Evolutionary conservation across 2,113 vertebrate genomes (phyloP), one percentile per base, ranked within the genome.

Genomic region (Mesitornis unicolor): DNA sequence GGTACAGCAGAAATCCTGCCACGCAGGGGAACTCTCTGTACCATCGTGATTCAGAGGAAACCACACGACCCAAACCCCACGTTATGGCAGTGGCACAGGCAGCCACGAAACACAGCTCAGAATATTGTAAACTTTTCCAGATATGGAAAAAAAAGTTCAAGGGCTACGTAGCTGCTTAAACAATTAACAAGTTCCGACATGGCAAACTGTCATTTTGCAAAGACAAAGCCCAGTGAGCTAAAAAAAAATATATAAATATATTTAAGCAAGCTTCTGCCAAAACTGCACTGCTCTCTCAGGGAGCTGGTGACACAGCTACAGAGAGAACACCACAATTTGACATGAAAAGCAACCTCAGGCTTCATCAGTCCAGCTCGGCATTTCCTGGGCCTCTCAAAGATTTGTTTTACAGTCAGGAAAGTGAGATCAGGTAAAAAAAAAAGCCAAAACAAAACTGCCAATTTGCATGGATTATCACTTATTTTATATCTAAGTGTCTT

Each of bases 71-170:
- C 56, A 26, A 45, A n/a, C 1, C 17, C 16, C 61, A 48, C 2
- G 1, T 50, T 61, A 54, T 7, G 28, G 25, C 24, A 10, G 31
- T 60, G 70, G 78, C 93, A 78, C 42, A 7, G 3, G 5, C 54
- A 50, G 51, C 64, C 65, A 81, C 8, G 35, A 19, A 76, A 54
- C 19, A 47, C 35, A 56, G 67, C 35, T 60, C 67, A 24, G 69
- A 6, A 40, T 7, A 50, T 5, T 26, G 28, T 28, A 36, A 85
- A 60, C 84, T 94, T 76, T 76, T 65, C 94, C 93, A 90, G 84
- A 87, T 83, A 79, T n/a, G 57, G 93, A 82, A 91, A 87, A 91
- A 87, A 76, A 69, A 65, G 22, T 48, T 89, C 40, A 60, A 71
- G 67, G 38, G 63, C 40, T 64, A 76, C 0, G 0, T 4, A n/a